Evolutionary conservation across 2,797 vertebrate species (phyloP), one percentile per base, ranked within the genome.

Genomic region (Xenops minutus): DNA sequence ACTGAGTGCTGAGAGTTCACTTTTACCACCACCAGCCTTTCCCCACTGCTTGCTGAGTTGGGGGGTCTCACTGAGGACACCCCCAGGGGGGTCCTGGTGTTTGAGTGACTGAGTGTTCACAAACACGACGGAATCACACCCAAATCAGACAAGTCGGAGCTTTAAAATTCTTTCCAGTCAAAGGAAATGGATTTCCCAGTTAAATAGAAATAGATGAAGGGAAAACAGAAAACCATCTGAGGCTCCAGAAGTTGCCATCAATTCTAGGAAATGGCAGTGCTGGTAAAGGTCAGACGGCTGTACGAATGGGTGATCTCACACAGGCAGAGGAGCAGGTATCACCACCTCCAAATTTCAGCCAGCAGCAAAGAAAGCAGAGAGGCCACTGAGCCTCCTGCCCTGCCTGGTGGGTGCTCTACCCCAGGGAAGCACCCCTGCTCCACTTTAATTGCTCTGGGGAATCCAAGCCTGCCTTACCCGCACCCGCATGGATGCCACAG

Each of bases 41-140:
- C 8, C 4, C 66, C 73, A 72, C 1, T 41, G 13, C 52, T 10
- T 5, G 52, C 59, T 48, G 64, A 66, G 44, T 13, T 12, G 8
- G 30, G 18, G 56, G 20, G 11, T 5, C 20, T 44, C 37, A 5
- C 1, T 1, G 36, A 56, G 44, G 21, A 37, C 46, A 12, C 48
- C 7, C 21, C 44, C 10, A 2, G 14, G 41, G 4, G 10, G 34
- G n/a, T 7, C 23, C 1, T 0, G 36, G 51, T 4, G 4, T 9
- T 21, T 5, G 3, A n/a, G 64, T 13, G 27, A 30, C 39, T 5
- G 39, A 62, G 29, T 1, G 23, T 1, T 61, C 51, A 21, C 10
- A 19, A 8, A 46, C 52, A 54, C 2, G 6, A 48, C 7, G 49
- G n/a, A n/a, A 72, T 14, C 24, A 23, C 15, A 21, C 49, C 15